These are phyloP conservation scores for Smithornis capensis DNA, from an alignment of 2,113 vertebrate species.

Conservation along the genomic window DNA sequence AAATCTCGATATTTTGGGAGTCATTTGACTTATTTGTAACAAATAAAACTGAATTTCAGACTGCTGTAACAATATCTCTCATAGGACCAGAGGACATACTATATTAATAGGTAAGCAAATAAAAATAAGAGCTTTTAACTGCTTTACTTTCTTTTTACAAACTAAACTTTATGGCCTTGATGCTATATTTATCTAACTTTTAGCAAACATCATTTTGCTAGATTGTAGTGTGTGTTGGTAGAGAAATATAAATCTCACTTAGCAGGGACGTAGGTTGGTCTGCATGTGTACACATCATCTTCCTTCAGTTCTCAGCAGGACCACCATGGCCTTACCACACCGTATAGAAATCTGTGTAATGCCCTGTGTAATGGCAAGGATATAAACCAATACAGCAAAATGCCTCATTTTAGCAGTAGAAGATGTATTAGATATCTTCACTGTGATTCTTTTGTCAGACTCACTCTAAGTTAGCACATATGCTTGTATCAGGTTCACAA, in stretches of 20 bases:
- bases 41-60: background rate
- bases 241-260: background rate
- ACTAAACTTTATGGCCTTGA: background rate
- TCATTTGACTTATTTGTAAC: background rate
- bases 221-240: background rate
- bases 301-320: background rate
- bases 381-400: background rate
- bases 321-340: background rate
- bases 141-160: background rate
- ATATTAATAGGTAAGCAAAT: background rate
- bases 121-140: background rate
- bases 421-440: background rate
- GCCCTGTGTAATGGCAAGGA: background rate
- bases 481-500: background rate
- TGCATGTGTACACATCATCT: background rate
- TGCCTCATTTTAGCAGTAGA: background rate
- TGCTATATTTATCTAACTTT: background rate
- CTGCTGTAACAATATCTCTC: background rate
- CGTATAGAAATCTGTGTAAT: background rate
- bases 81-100: background rate
- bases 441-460: background rate
- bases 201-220: background rate
- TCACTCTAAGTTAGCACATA: background rate
- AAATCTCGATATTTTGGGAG: background rate
- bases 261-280: background rate